Conservation (phyloP, 1,140 invertebrate genomes). For the Thaumetopoea pityocampa region DNA sequence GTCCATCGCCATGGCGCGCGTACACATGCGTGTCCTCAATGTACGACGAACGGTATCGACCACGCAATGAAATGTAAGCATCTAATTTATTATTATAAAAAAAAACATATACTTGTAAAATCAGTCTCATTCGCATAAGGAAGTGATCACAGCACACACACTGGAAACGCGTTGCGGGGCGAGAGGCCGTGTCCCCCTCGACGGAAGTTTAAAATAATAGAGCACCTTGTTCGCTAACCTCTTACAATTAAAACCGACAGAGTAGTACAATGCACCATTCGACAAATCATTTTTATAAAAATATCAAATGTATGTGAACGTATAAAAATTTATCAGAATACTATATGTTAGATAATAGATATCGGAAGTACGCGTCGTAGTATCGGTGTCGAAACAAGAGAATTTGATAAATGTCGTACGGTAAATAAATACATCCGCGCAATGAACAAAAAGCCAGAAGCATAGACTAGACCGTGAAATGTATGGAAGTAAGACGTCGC, state of each 20-base stretch:
- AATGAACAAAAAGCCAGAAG: slow-evolving; percentile 46
- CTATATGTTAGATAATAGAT: slow-evolving; percentile 28
- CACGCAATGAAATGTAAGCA: slow-evolving; percentile 25
- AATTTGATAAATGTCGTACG: neutral
- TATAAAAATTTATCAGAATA: too few species aligned
- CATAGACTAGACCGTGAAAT: slow-evolving; percentile 62
- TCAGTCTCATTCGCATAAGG: slow-evolving; percentile 76
- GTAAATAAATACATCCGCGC: neutral
- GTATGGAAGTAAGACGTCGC: slow-evolving; percentile 44
- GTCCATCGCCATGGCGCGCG: too few species aligned
- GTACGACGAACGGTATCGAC: slow-evolving; percentile 5
- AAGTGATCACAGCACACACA: slow-evolving; percentile 75
- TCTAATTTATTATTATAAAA: slow-evolving; percentile 57
- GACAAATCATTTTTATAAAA: slow-evolving; percentile 44
- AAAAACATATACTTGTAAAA: slow-evolving; percentile 68
- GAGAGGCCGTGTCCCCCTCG: slow-evolving; percentile 63
- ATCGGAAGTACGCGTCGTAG: slow-evolving; percentile 49
- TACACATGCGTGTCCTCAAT: neutral
- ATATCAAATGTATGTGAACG: slow-evolving; percentile 54
- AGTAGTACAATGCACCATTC: slow-evolving; percentile 51
- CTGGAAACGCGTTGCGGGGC: slow-evolving; percentile 72
- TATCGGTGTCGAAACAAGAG: slow-evolving; percentile 33
- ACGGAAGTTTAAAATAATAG: slow-evolving; percentile 64
- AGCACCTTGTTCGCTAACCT: slow-evolving; percentile 69
- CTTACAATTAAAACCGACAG: slow-evolving; percentile 63